Percentiles rank a stretch among this genome's conserved stretches.
phyloP scores from a whole-genome alignment of 1,140 invertebrate genomes.

The Calliopsis andreniformis region DNA sequence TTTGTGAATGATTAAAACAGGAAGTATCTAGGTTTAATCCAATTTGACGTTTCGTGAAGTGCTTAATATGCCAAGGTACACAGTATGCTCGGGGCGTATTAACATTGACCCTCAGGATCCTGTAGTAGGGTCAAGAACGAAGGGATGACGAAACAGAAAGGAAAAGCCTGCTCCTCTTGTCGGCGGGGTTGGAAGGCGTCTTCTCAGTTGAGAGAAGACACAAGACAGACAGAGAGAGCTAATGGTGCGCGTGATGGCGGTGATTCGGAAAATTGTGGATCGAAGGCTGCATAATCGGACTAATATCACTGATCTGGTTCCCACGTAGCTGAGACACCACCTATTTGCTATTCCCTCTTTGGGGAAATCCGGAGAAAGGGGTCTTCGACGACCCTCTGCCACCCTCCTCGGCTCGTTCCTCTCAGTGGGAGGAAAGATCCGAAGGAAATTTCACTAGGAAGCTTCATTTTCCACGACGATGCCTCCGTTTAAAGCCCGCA shows the following conservation, averaged over 20 bases:
- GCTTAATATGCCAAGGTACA: conserved; percentile 67
- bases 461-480: conserved; percentile 76
- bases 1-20: too few species aligned
- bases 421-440: conserved; percentile 53
- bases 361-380: not conserved
- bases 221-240: conserved; percentile 57
- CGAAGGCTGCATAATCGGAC: conserved; percentile 68
- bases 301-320: conserved; percentile 69
- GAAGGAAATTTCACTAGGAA: conserved; percentile 70
- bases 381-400: not conserved
- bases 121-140: not conserved
- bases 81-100: conserved; percentile 62
- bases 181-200: conserved; percentile 31
- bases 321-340: conserved; percentile 33
- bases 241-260: conserved; percentile 70
- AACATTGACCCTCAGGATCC: conserved; percentile 47
- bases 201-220: conserved; percentile 52
- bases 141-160: conserved; percentile 11
- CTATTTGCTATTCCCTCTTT: not conserved
- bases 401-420: conserved; percentile 3
- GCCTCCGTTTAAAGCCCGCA: conserved; percentile 71
- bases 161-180: not conserved
- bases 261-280: conserved; percentile 75
- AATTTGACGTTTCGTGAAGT: conserved; percentile 52
- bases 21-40: too few species aligned